Evolutionary conservation across 2,888 invertebrate species (phyloP).

Genomic region (Himalopsyche anomala): DNA sequence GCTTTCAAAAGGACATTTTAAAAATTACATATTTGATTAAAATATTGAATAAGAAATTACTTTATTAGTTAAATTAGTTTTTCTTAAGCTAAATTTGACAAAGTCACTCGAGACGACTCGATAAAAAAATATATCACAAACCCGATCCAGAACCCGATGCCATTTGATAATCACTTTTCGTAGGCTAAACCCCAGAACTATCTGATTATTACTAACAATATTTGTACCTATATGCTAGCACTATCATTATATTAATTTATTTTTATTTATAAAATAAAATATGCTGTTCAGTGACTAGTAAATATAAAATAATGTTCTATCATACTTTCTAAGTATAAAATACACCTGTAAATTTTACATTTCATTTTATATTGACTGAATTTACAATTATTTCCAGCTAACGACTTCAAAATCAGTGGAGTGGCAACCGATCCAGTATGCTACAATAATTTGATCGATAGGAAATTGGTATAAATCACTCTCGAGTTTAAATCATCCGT

Average conservation of each 20-base stretch:
- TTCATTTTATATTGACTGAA: background rate
- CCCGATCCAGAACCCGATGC: background rate
- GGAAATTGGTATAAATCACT: background rate
- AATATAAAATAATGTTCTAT: background rate
- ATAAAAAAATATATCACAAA: background rate
- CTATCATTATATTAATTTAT: background rate
- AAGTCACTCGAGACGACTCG: background rate
- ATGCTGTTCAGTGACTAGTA: too few relatives aligned
- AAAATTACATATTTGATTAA: too few relatives aligned
- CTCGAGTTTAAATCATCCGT: background rate
- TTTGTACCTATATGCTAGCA: background rate
- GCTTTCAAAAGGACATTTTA: too few relatives aligned
- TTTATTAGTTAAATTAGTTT: too few relatives aligned
- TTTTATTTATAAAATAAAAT: too few relatives aligned
- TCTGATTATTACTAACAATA: too few relatives aligned
- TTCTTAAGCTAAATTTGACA: too few relatives aligned
- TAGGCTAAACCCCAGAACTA: too few relatives aligned
- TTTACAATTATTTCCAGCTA: slow-evolving; percentile 7
- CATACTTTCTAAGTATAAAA: background rate
- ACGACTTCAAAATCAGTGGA: background rate
- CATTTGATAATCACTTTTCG: too few relatives aligned
- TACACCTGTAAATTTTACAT: background rate
- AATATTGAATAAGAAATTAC: too few relatives aligned
- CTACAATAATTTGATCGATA: slow-evolving; percentile 2
- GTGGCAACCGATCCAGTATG: background rate